Evolutionary conservation across 2,888 invertebrate genomes (phyloP).

Genomic region (Aporophyla nigra): DNA sequence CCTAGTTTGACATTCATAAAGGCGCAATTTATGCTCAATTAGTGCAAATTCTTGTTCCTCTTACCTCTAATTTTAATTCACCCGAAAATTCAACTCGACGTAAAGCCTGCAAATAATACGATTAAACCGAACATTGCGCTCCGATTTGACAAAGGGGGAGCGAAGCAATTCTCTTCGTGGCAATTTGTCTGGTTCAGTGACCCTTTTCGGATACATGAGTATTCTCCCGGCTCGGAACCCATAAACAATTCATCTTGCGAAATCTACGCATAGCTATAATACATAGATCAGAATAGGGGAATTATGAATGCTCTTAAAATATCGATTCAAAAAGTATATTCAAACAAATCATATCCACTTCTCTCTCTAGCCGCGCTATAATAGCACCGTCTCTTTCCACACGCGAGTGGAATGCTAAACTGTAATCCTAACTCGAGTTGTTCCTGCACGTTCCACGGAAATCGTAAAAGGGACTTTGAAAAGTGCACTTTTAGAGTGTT

Average conservation of each 20-base stretch:
- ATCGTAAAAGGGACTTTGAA: slow-evolving; percentile 80
- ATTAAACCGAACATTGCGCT: slow-evolving; percentile 78
- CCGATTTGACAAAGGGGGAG: slow-evolving; percentile 78
- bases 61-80: slow-evolving; percentile 75
- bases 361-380: slow-evolving; percentile 73
- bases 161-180: slow-evolving; percentile 74
- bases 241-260: slow-evolving; percentile 83
- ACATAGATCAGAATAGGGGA: slow-evolving; percentile 71
- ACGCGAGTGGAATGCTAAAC: slow-evolving; percentile 79
- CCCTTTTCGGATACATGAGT: slow-evolving; percentile 77
- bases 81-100: slow-evolving; percentile 74
- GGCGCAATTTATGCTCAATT: slow-evolving; percentile 77
- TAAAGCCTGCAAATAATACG: slow-evolving; percentile 82
- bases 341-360: slow-evolving; percentile 77
- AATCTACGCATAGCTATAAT: slow-evolving; percentile 76
- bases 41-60: slow-evolving; percentile 72
- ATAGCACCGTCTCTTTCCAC: slow-evolving; percentile 78
- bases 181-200: slow-evolving; percentile 86
- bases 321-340: slow-evolving; percentile 79
- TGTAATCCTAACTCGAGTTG: slow-evolving; percentile 76
- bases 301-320: slow-evolving; percentile 77
- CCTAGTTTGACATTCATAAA: slow-evolving; percentile 75
- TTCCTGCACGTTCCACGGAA: slow-evolving; percentile 70
- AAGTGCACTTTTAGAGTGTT: slow-evolving; percentile 78
- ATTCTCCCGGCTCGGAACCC: slow-evolving; percentile 71